Evolutionary conservation across 2,113 vertebrate genomes (phyloP).

Genomic region (zebrafish (Danio rerio)): DNA sequence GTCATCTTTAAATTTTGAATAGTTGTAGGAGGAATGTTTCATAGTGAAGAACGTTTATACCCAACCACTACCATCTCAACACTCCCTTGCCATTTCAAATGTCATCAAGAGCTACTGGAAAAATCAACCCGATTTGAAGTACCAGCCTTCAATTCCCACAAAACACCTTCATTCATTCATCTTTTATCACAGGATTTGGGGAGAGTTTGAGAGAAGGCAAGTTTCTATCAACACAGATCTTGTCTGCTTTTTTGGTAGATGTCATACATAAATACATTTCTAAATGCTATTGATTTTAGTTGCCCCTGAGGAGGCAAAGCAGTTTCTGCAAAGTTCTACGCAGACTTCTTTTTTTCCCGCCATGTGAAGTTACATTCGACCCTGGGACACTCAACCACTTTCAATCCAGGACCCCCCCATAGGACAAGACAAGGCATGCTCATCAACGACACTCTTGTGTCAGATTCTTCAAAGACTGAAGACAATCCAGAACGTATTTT

Average conservation of each 20-base stretch:
- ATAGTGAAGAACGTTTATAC: constrained; percentile 42
- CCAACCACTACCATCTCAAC: not conserved
- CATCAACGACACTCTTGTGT: constrained; percentile 31
- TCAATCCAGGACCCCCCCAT: constrained; percentile 32
- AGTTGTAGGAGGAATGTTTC: constrained; percentile 34
- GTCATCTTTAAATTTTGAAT: not conserved
- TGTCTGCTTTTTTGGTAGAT: constrained; percentile 66
- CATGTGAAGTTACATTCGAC: constrained; percentile 63
- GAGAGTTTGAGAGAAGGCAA: constrained; percentile 50
- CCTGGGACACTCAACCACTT: constrained; percentile 40
- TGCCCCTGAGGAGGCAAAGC: constrained; percentile 57
- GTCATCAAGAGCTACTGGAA: constrained; percentile 36
- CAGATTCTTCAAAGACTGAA: constrained; percentile 31
- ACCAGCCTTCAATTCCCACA: constrained; percentile 71
- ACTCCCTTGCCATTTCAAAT: constrained; percentile 18
- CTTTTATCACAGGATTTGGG: constrained; percentile 36
- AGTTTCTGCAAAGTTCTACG: constrained; percentile 59
- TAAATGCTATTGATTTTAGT: constrained; percentile 64
- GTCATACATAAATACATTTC: constrained; percentile 70
- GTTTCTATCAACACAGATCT: constrained; percentile 59
- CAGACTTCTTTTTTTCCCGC: constrained; percentile 49
- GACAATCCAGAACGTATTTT: constrained; percentile 6
- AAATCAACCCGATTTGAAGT: constrained; percentile 64
- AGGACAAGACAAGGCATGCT: constrained; percentile 37
- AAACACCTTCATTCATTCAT: constrained; percentile 47